These are phyloP conservation scores for Heterodera carotae DNA, from an alignment of 1,140 invertebrate species.

Conservation along the genomic window DNA sequence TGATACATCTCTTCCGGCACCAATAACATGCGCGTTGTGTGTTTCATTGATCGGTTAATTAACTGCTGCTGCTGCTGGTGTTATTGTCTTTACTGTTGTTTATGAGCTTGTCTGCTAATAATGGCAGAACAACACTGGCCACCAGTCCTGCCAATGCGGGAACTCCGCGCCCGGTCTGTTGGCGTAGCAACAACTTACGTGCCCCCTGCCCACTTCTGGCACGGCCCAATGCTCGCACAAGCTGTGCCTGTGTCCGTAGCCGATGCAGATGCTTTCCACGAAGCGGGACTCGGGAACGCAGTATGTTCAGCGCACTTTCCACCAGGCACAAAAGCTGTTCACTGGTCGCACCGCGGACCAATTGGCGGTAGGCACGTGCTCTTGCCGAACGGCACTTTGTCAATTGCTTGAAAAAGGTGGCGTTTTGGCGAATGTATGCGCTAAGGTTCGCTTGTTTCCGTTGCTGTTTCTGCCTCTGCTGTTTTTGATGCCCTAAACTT, in stretches of 20 bases:
- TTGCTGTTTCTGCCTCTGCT: neutral
- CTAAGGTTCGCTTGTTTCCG: neutral
- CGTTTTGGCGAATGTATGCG: neutral
- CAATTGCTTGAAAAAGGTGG: conserved; percentile 1
- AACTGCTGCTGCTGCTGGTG: neutral
- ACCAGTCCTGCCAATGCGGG: conserved; percentile 7
- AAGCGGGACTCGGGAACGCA: conserved; percentile 12
- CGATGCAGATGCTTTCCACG: neutral
- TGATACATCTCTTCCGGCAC: conserved; percentile 35
- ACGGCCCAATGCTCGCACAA: conserved; percentile 18
- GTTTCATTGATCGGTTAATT: conserved; percentile 23
- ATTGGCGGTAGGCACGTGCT: neutral
- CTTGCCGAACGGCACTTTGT: neutral
- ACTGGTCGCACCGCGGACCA: neutral
- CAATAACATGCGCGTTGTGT: conserved; percentile 25
- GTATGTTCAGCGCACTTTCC: conserved; percentile 34
- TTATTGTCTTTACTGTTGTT: neutral
- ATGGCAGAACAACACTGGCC: conserved; percentile 8
- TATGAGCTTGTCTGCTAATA: neutral
- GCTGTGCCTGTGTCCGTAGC: conserved; percentile 21
- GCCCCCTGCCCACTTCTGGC: conserved; percentile 17
- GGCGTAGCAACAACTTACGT: conserved; percentile 3
- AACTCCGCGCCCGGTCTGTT: conserved; percentile 1
- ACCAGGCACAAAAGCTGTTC: conserved; percentile 32
- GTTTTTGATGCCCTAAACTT: neutral